These are phyloP conservation scores for Tipula lateralis DNA, from an alignment of 2,888 invertebrate species.

Conservation along the genomic window DNA sequence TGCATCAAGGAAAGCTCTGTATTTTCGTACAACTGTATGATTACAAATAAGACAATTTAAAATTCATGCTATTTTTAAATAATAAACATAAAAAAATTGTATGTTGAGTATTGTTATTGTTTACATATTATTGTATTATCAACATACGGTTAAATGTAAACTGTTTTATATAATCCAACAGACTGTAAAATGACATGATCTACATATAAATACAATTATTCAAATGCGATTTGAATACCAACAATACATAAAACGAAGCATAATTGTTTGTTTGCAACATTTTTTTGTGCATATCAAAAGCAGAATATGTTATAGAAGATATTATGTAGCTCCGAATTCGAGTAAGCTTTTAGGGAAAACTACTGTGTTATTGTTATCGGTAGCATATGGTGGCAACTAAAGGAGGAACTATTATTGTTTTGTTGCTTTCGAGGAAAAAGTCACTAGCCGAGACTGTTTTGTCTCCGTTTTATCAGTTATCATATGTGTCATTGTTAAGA, in stretches of 20 bases:
- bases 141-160: not conserved
- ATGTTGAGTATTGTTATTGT: not conserved
- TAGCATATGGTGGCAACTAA: no score
- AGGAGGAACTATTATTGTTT: no score
- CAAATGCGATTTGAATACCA: not conserved
- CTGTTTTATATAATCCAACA: not conserved
- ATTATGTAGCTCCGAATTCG: no score
- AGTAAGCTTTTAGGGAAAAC: no score
- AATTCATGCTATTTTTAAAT: not conserved
- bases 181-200: conserved; percentile 19
- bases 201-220: conserved; percentile 11
- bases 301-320: no score
- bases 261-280: no score
- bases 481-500: no score
- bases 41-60: not conserved
- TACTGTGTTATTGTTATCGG: no score
- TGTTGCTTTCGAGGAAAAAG: no score
- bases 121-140: not conserved
- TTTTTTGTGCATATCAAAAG: no score
- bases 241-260: not conserved
- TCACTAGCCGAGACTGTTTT: no score
- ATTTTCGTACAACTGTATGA: not conserved
- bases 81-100: not conserved
- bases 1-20: not conserved
- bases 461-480: no score